Conservation (phyloP, 2,888 invertebrate genomes). For the Morinoia aosen region DNA sequence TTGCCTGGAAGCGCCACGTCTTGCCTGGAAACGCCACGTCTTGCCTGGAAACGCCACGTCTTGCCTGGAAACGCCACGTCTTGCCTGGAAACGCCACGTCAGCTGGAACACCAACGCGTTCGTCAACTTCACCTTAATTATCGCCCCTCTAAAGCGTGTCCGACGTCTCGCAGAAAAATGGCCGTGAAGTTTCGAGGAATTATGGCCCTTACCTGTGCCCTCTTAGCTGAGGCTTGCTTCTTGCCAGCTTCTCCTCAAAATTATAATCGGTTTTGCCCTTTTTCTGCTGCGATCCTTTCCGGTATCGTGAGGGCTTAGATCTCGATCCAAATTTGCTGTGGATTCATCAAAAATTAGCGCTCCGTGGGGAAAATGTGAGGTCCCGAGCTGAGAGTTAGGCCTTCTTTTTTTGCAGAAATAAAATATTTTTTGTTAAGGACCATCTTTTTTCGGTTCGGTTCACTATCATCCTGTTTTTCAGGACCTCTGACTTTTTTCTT, state of each 20-base stretch:
- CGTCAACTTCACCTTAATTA: background rate
- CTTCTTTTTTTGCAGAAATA: too few relatives aligned
- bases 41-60: too few relatives aligned
- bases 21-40: too few relatives aligned
- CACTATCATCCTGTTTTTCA: too few relatives aligned
- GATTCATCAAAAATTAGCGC: background rate
- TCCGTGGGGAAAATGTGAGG: too few relatives aligned
- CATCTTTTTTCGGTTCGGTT: too few relatives aligned
- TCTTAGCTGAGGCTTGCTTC: background rate
- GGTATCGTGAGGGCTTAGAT: background rate
- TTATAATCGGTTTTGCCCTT: background rate
- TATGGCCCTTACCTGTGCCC: background rate
- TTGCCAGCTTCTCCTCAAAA: background rate
- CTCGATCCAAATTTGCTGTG: background rate
- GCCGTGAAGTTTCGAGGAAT: background rate
- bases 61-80: too few relatives aligned
- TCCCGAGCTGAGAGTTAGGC: too few relatives aligned
- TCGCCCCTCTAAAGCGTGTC: background rate
- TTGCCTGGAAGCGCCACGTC: too few relatives aligned
- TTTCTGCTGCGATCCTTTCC: background rate
- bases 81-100: background rate
- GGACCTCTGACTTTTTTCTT: too few relatives aligned
- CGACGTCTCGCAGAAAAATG: background rate
- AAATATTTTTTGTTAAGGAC: too few relatives aligned
- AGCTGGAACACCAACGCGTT: background rate